Conservation (phyloP, 2,888 invertebrate species). For the Leptarthrus brevirostris region DNA sequence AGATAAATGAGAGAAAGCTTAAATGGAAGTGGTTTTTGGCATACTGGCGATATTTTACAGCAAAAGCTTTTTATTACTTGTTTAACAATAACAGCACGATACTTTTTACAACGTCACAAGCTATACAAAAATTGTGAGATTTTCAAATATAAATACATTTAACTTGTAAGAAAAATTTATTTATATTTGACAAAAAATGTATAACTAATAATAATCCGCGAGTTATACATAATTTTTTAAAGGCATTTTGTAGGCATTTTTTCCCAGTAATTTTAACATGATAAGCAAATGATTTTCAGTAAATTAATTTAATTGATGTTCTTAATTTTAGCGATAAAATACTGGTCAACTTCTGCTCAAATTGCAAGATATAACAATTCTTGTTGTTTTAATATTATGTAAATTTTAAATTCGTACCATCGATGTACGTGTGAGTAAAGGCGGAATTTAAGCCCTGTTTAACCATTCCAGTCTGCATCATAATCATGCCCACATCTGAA, state of each 20-base stretch:
- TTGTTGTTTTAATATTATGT: conserved; percentile 1
- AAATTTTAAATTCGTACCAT: conserved; percentile 77
- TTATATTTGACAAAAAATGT: background rate
- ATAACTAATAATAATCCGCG: background rate
- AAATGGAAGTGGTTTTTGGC: conserved; percentile 5
- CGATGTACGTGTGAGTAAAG: conserved; percentile 75
- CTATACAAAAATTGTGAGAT: background rate
- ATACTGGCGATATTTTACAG: conserved; percentile 26
- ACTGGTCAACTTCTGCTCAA: conserved; percentile 14
- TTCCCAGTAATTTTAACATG: conserved; percentile 12
- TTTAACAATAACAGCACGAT: conserved; percentile 15
- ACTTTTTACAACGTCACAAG: conserved; percentile 26
- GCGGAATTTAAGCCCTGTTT: conserved; percentile 86
- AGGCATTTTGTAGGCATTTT: background rate
- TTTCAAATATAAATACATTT: conserved; percentile 33
- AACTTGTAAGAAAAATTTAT: conserved; percentile 6
- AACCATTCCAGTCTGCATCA: conserved; percentile 97
- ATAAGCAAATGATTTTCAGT: conserved; percentile 25
- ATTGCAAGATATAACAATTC: conserved; percentile 28
- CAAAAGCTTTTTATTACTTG: conserved; percentile 21
- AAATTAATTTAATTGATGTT: conserved; percentile 15
- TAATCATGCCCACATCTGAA: conserved; percentile 96
- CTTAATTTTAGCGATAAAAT: conserved; percentile 38
- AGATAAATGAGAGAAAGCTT: conserved; percentile 3
- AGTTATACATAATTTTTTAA: background rate